Evolutionary conservation across 1,140 invertebrate species (phyloP).

Genomic region (Sinella curviseta): DNA sequence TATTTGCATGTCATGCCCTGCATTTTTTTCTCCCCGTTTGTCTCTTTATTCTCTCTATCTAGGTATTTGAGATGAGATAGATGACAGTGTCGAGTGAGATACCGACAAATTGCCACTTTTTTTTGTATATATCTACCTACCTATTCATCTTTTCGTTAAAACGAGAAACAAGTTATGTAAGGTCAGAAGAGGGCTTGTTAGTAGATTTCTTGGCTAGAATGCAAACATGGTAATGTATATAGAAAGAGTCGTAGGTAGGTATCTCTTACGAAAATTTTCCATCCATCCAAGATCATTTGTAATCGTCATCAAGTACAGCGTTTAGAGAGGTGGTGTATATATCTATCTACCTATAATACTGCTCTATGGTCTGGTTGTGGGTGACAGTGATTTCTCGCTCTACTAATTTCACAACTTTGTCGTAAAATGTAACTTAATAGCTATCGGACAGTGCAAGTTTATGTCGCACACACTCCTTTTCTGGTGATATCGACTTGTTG

Average conservation of each 20-base stretch:
- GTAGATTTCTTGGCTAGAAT: neutral
- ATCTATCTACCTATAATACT: too few relatives aligned
- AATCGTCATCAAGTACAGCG: too few relatives aligned
- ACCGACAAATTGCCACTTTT: neutral
- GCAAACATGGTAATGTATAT: too few relatives aligned
- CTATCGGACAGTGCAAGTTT: too few relatives aligned
- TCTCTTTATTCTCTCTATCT: neutral
- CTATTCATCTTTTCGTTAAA: neutral
- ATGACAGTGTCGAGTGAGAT: slow-evolving; percentile 12
- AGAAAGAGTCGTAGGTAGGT: neutral
- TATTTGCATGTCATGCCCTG: slow-evolving; percentile 13
- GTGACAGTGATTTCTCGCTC: too few relatives aligned
- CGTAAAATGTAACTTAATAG: too few relatives aligned
- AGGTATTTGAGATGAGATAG: neutral
- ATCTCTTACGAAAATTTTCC: neutral
- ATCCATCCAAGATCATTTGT: too few relatives aligned
- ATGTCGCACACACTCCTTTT: too few relatives aligned
- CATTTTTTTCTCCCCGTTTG: neutral
- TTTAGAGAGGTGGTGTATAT: too few relatives aligned
- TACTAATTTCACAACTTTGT: too few relatives aligned
- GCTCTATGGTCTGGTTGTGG: too few relatives aligned
- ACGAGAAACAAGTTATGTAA: neutral
- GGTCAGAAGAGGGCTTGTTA: neutral
- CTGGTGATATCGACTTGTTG: too few relatives aligned
- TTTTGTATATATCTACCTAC: neutral